Base-by-base conservation (phyloP, 1,140 invertebrate species). In the Penaeus japonicus region DNA sequence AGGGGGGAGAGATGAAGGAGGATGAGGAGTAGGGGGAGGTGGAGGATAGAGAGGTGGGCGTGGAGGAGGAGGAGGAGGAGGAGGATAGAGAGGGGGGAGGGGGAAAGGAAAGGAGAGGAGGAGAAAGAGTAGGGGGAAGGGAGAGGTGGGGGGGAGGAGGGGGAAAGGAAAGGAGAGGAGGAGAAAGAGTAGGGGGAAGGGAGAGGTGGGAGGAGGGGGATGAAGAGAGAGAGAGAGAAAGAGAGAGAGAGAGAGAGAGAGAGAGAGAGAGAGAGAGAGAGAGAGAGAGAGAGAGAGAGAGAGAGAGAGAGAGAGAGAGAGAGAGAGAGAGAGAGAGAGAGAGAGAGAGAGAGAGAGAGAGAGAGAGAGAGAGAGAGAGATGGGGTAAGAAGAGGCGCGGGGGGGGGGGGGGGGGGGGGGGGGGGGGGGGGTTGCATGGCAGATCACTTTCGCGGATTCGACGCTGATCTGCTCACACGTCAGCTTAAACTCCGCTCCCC, bases 361-460 rank as follows among this genome's bases (percentile, higher is more conserved):
- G 24, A n/a, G 3, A 12, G 27, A 75, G 24, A 22, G 30, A 27
- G 30, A 22, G 70, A 30, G 70, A 22, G 27, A 75, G 70, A 22
- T 22, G 10, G 24, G 12, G 27, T 75, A 75, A 27, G 32, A 77
- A 24, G 22, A 12, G 4, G 32, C 7, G 73, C 7, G 32, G n/a
- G 73, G 12, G 18, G 18, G n/a, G 5, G 30, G 73, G 77, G 35
- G 4, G 54, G 47, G 32, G n/a, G 47, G 17, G 54, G 17, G 47
- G 12, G 47, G 47, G 24, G 47, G 20, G 0, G 47, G 54, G 39
- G 22, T 39, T 39, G 75, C 84, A 62, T 86, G 75, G 75, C 75
- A 59, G 84, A 86, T 86, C 84, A 62, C 84, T 86, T 86, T 86
- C 84, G 57, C n/a, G 57, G 75, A 86, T 79, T 79, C 77, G 84